These are phyloP conservation scores for Artibeus lituratus DNA, from an alignment of 2,797 vertebrate genomes.

Conservation along the genomic window DNA sequence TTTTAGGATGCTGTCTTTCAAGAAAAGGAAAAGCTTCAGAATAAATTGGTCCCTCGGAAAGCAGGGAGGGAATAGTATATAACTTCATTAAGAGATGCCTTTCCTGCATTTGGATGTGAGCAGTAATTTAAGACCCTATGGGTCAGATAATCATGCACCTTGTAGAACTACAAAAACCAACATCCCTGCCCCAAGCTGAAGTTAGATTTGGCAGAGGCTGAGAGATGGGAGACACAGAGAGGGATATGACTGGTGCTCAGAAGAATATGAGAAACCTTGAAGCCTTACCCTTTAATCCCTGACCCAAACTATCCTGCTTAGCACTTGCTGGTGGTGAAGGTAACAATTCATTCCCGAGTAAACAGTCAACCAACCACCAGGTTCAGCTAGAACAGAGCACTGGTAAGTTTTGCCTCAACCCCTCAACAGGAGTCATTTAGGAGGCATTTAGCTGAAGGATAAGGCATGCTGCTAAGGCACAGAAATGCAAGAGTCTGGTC, in stretches of 20 bases:
- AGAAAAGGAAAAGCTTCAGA: slow-evolving; percentile 45
- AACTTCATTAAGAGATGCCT: slow-evolving; percentile 42
- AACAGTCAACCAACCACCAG: not conserved
- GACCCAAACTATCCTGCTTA: not conserved
- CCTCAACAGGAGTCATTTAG: not conserved
- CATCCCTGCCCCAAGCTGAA: not conserved
- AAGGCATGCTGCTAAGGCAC: not conserved
- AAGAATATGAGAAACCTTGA: not conserved
- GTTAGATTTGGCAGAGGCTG: not conserved
- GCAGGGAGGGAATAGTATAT: not conserved
- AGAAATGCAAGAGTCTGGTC: not conserved
- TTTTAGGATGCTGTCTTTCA: slow-evolving; percentile 52
- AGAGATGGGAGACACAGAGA: not conserved
- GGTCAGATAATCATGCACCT: not conserved
- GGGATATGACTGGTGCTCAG: not conserved
- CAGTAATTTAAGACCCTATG: not conserved
- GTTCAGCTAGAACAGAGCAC: not conserved
- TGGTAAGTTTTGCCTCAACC: not conserved
- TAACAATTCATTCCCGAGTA: not conserved
- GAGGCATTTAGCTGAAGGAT: not conserved
- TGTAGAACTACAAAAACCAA: not conserved
- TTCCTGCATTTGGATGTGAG: not conserved
- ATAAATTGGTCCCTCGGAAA: slow-evolving; percentile 67
- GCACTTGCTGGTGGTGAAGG: not conserved
- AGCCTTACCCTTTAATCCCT: not conserved